Conservation (phyloP, 2,797 vertebrate species). For the Delichon dasypus region DNA sequence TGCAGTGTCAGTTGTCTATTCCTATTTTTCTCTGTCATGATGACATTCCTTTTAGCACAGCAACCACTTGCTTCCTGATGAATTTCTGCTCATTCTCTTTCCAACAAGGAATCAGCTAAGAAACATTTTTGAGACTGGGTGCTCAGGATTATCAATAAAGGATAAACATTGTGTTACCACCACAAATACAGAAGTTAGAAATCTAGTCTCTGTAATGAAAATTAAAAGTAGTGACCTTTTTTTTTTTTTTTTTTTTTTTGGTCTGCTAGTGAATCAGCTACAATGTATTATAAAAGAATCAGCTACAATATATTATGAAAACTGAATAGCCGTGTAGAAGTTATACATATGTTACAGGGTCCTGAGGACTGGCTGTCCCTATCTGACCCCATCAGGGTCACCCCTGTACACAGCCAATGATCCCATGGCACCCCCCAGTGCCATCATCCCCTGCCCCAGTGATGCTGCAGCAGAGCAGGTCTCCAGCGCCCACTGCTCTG, state of each 20-base stretch:
- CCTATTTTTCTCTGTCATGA: neutral
- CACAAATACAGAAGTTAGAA: neutral
- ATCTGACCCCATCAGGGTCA: too few relatives aligned
- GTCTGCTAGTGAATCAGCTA: neutral
- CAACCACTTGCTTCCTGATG: neutral
- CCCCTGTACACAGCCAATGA: neutral
- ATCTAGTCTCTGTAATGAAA: neutral
- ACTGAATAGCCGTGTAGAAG: neutral
- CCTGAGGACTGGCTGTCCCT: neutral
- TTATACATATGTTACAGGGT: neutral
- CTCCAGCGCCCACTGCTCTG: neutral
- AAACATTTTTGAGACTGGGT: neutral
- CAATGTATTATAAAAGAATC: neutral
- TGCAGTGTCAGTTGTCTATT: constrained; percentile 26
- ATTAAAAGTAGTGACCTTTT: rapidly evolving
- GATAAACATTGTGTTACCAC: neutral
- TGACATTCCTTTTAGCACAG: neutral
- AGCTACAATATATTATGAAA: neutral
- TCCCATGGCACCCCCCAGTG: rapidly evolving
- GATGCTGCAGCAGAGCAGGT: rapidly evolving
- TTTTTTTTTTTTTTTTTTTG: neutral
- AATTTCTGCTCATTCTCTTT: neutral
- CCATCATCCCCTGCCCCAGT: neutral
- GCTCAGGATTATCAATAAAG: neutral
- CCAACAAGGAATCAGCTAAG: neutral